Conservation (phyloP, 1,140 invertebrate species). For the Drosophila subpulchrella region DNA sequence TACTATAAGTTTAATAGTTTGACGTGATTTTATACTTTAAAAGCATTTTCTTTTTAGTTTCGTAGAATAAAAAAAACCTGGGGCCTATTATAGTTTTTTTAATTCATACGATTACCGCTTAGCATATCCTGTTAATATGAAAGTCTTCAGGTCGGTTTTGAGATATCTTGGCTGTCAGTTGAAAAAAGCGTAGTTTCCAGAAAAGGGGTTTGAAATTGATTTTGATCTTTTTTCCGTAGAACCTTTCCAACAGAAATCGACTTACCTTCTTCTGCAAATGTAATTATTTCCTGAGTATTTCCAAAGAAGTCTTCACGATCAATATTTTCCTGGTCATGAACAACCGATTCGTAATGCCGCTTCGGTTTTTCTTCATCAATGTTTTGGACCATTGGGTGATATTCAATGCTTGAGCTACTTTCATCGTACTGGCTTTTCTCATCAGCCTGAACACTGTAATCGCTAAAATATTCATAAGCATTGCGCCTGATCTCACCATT, state of each 20-base stretch:
- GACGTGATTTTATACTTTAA: too few relatives aligned
- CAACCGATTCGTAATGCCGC: conserved; percentile 5
- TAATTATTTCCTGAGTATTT: conserved; percentile 92
- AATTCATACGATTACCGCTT: too few relatives aligned
- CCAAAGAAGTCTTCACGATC: conserved; percentile 91
- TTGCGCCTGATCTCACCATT: conserved; percentile 38
- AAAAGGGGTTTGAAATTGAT: background rate
- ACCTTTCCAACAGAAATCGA: background rate
- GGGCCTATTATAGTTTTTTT: too few relatives aligned
- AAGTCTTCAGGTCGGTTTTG: too few relatives aligned
- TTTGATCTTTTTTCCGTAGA: background rate
- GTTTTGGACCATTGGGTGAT: conserved; percentile 4
- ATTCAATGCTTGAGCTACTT: background rate
- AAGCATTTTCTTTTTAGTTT: too few relatives aligned
- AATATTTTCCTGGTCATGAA: conserved; percentile 63
- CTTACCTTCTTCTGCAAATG: conserved; percentile 92
- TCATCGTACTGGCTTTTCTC: conserved; percentile 19
- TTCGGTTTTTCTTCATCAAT: conserved; percentile 13
- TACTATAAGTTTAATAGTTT: too few relatives aligned
- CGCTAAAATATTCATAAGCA: conserved; percentile 66
- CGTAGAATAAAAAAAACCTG: too few relatives aligned
- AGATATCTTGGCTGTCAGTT: too few relatives aligned
- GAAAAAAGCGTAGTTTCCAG: too few relatives aligned
- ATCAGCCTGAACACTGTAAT: conserved; percentile 38
- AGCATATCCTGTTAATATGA: too few relatives aligned